A percentile compares a stretch with the other conserved stretches of the same genome.
These are phyloP conservation scores for Kryptolebias ocellatus DNA, from an alignment of 2,797 vertebrate genomes.

Conservation along the genomic window DNA sequence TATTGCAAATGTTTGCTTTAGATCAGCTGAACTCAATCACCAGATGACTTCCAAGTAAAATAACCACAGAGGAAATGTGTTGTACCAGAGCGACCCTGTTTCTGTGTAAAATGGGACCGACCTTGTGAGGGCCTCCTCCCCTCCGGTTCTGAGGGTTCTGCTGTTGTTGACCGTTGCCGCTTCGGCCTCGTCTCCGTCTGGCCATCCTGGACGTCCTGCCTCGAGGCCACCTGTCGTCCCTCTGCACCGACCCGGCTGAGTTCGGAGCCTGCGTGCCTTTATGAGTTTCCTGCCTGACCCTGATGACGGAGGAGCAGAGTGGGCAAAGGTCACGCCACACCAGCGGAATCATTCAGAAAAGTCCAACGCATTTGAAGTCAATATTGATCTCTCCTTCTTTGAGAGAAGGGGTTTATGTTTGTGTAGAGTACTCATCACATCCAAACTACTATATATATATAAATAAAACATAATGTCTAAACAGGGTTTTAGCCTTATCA, in stretches of 20 bases:
- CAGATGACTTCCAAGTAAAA: not conserved
- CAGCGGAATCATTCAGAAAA: slow-evolving; percentile 13
- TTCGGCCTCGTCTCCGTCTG: slow-evolving; percentile 76
- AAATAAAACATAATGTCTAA: too few relatives aligned
- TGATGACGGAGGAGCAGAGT: slow-evolving; percentile 63
- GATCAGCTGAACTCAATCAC: too few relatives aligned
- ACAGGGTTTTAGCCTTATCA: too few relatives aligned
- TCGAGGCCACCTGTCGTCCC: slow-evolving; percentile 4
- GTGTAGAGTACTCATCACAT: not conserved
- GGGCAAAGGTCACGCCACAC: slow-evolving; percentile 78
- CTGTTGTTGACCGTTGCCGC: slow-evolving; percentile 51
- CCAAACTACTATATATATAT: not conserved
- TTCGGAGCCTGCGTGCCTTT: slow-evolving; percentile 22
- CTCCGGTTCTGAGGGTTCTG: slow-evolving; percentile 42
- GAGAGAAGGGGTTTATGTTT: not conserved
- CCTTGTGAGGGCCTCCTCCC: slow-evolving; percentile 48
- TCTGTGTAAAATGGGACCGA: slow-evolving; percentile 37
- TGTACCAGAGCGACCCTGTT: not conserved
- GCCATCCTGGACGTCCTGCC: slow-evolving; percentile 66
- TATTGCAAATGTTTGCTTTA: not conserved
- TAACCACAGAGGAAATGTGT: slow-evolving; percentile 5
- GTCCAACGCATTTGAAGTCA: slow-evolving; percentile 30
- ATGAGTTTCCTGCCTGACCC: slow-evolving; percentile 58
- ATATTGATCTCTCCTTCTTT: slow-evolving; percentile 16
- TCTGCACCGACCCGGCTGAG: slow-evolving; percentile 29